A percentile compares a stretch with the other conserved stretches of the same genome.
Conservation (phyloP, 2,113 vertebrate species). For the Trochalopteron elliotii region DNA sequence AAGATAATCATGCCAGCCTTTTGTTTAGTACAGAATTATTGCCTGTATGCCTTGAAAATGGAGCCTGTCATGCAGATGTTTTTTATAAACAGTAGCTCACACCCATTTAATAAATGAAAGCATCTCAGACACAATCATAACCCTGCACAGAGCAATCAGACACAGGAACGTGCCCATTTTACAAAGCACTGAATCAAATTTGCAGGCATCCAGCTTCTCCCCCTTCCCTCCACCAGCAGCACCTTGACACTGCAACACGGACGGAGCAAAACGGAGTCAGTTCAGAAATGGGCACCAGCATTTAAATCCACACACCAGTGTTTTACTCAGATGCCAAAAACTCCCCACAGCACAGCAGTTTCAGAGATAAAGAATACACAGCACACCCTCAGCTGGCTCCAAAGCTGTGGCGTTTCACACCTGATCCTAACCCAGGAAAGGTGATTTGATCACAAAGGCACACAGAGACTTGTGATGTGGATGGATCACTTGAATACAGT, state of each 20-base stretch:
- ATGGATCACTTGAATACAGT: background rate
- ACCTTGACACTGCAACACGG: fast-evolving
- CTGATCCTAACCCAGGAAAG: background rate
- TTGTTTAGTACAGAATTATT: background rate
- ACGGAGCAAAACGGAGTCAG: fast-evolving
- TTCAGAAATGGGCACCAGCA: fast-evolving
- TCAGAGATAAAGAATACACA: fast-evolving
- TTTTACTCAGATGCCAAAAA: background rate
- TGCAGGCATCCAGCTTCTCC: background rate
- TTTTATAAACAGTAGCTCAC: background rate
- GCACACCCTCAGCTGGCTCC: background rate
- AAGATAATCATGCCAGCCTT: background rate
- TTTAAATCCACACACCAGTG: fast-evolving
- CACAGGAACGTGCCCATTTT: background rate
- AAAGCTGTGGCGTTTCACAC: background rate
- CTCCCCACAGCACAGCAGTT: background rate
- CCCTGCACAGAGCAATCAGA: background rate
- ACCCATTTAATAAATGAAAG: background rate
- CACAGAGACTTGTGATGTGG: background rate
- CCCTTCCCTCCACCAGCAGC: background rate
- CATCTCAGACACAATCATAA: background rate
- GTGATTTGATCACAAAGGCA: background rate
- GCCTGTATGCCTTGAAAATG: background rate
- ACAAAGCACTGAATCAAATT: background rate
- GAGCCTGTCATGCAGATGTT: background rate